Percentiles rank a stretch among this genome's conserved stretches.
These are phyloP conservation scores for Philonicus albiceps DNA, from an alignment of 2,888 invertebrate species.

Conservation along the genomic window DNA sequence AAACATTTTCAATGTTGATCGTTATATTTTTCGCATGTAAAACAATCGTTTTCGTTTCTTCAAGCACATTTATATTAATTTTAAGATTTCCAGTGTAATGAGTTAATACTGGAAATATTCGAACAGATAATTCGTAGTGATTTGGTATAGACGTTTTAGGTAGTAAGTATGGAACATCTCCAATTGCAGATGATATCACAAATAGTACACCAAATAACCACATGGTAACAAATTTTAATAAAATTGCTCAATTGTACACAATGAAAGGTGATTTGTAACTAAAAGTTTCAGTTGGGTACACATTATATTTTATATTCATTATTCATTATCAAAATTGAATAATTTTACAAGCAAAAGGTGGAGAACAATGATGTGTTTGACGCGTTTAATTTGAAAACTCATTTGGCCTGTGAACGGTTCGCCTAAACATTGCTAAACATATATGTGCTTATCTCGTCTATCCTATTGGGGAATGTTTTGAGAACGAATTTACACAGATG, in stretches of 20 bases:
- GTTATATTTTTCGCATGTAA: constrained; percentile 5
- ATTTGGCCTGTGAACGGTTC: too few relatives aligned
- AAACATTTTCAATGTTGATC: background rate
- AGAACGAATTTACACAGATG: background rate
- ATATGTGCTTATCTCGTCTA: background rate
- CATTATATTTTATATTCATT: background rate
- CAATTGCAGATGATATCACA: background rate
- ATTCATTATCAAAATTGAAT: too few relatives aligned
- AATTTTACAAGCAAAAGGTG: too few relatives aligned
- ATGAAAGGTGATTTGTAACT: background rate
- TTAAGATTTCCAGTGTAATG: constrained; percentile 7
- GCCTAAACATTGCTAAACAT: background rate
- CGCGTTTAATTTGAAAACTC: too few relatives aligned
- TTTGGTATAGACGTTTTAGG: constrained; percentile 25
- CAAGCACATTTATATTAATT: background rate
- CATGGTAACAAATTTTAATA: background rate
- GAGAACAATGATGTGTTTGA: too few relatives aligned
- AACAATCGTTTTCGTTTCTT: background rate
- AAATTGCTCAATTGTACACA: background rate
- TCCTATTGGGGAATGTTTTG: background rate
- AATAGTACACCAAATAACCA: background rate
- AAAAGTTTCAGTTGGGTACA: background rate
- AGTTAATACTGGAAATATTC: background rate
- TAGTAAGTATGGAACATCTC: background rate
- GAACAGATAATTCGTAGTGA: constrained; percentile 12